phyloP scores from a whole-genome alignment of 2,797 vertebrate genomes.

The Sebastes baramenuke region DNA sequence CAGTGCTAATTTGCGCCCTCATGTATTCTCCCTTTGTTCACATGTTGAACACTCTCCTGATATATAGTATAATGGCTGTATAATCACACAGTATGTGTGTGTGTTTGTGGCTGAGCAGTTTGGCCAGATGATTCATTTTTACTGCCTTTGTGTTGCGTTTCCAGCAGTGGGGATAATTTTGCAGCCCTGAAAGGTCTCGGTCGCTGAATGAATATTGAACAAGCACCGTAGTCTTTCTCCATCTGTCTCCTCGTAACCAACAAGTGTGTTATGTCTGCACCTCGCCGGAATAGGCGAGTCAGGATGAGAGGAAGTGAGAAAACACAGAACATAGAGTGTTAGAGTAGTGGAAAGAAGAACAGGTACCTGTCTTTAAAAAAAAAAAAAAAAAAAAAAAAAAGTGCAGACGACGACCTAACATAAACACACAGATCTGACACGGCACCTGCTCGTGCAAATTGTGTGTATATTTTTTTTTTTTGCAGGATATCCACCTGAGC shows the following conservation, averaged over 20 bases:
- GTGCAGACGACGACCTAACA: not conserved
- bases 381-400: conserved; percentile 11
- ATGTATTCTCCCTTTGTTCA: not conserved
- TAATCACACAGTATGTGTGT: conserved; percentile 47
- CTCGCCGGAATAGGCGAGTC: not conserved
- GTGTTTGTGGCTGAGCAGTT: conserved; percentile 37
- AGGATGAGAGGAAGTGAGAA: conserved; percentile 39
- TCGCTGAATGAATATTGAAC: conserved; percentile 27
- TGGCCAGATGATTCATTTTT: conserved; percentile 42
- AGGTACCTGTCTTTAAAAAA: conserved; percentile 18
- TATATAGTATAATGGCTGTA: conserved; percentile 38
- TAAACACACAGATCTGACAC: conserved; percentile 48
- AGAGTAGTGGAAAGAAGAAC: conserved; percentile 25
- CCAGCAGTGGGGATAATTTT: conserved; percentile 43
- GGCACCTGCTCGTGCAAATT: conserved; percentile 47
- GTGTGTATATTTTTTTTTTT: conserved; percentile 44
- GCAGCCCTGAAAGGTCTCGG: conserved; percentile 35
- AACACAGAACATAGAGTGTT: conserved; percentile 21
- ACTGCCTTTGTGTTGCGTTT: conserved; percentile 22
- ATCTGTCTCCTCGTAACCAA: conserved; percentile 52
- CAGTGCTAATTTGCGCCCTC: conserved; percentile 5
- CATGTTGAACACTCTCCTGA: not conserved
- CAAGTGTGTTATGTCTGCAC: conserved; percentile 55
- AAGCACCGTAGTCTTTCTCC: conserved; percentile 25
- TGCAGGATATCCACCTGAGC: conserved; percentile 88